Conservation (phyloP, 2,113 vertebrate genomes). For the Ammospiza nelsoni region DNA sequence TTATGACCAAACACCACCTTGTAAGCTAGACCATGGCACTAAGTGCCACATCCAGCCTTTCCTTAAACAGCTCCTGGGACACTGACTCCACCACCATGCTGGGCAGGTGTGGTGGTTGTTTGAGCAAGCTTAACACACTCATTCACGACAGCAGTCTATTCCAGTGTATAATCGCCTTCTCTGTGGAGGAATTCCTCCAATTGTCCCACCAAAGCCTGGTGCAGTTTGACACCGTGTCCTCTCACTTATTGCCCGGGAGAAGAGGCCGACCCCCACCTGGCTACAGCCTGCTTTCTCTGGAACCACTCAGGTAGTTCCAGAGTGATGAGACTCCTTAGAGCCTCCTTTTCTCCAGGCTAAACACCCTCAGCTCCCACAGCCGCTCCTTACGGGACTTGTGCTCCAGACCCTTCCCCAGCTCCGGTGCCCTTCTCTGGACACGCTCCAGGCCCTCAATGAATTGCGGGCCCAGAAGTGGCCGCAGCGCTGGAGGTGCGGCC, state of each 20-base stretch:
- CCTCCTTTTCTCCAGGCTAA: background rate
- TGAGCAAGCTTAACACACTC: background rate
- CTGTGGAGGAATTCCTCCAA: background rate
- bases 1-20: background rate
- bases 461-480: rapidly evolving
- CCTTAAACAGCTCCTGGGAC: background rate
- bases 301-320: too few species aligned
- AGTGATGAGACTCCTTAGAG: background rate
- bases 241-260: background rate
- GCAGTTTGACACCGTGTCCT: background rate
- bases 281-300: background rate
- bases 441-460: background rate
- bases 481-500: background rate
- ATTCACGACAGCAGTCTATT: background rate
- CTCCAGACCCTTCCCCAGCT: background rate
- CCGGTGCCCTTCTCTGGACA: rapidly evolving
- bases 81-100: background rate
- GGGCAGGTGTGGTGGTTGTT: background rate
- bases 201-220: background rate
- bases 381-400: rapidly evolving
- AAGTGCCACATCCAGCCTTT: background rate
- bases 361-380: background rate
- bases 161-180: background rate
- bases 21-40: background rate
- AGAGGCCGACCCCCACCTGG: background rate